These are phyloP conservation scores for Australoheros facetus DNA, from an alignment of 2,797 vertebrate genomes.

Conservation along the genomic window DNA sequence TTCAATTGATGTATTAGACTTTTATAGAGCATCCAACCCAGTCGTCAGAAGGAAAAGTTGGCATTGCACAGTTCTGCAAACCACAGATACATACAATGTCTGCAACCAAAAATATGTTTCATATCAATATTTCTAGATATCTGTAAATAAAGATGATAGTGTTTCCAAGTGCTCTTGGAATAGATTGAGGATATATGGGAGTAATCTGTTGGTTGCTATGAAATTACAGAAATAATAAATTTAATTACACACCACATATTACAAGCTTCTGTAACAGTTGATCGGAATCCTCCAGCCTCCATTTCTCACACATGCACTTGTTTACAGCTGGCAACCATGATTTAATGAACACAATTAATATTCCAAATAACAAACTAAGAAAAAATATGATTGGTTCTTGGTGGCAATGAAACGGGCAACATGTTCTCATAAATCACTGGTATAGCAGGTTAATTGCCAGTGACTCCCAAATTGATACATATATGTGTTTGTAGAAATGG, in stretches of 20 bases:
- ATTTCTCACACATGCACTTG: neutral
- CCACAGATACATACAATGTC: neutral
- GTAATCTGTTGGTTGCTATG: neutral
- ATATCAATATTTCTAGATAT: neutral
- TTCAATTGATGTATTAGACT: conserved; percentile 61
- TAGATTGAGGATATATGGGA: neutral
- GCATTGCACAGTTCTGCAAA: neutral
- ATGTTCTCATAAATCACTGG: neutral
- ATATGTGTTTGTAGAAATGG: neutral
- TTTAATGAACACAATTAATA: conserved; percentile 4
- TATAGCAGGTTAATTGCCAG: neutral
- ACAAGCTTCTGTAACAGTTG: neutral
- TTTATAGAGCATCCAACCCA: conserved; percentile 29
- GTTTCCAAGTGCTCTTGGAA: neutral
- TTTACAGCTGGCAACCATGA: neutral
- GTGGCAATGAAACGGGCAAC: neutral
- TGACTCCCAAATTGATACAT: neutral
- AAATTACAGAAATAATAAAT: neutral
- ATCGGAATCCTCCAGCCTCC: neutral
- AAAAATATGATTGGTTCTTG: neutral
- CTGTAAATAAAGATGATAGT: neutral
- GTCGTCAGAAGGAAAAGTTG: conserved; percentile 1
- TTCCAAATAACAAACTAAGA: neutral
- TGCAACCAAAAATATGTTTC: neutral
- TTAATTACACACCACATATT: neutral